Evolutionary conservation across 2,888 invertebrate species (phyloP), one percentile per base, ranked within the genome.

Genomic region (Acronicta psi): DNA sequence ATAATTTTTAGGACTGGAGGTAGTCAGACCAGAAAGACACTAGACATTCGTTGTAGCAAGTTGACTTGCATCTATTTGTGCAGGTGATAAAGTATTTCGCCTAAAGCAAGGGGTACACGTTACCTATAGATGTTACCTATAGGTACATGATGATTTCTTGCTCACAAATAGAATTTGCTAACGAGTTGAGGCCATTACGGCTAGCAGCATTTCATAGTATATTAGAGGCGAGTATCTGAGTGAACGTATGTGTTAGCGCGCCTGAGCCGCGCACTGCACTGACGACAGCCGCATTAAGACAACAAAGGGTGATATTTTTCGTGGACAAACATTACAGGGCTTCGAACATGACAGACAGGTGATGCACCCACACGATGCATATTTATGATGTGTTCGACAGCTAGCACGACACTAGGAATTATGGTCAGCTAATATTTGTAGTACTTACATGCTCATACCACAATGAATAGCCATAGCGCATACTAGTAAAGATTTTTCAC

Each of bases 231-330:
- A 58, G 65, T 41, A 44, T 18, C 46, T 64, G 41, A 69, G 65
- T 65, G 60, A 54, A 60, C 52, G 57, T 65, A 55, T 63, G 60
- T 60, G 77, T 75, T 78, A 73, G 62, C 65, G 63, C 56, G 64
- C 61, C 70, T 51, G 54, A 61, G 73, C 75, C 59, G 65, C 65
- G 69, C 77, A 77, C 66, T 69, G 71, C 60, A 70, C 74, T 75
- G 87, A 77, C 84, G 84, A 85, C 87, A 83, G 81, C 83, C 84
- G 84, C 84, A 86, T 87, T 86, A 83, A 85, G 82, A 83, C 87
- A 88, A 90, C 88, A 90, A 88, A 89, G 87, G 83, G 85, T 88
- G 87, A 89, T 89, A 92, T 92, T 91, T 93, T 91, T 91, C 90
- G 87, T 89, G 77, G 85, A 86, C 91, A 93, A 91, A 92, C 84